Evolutionary conservation across 2,888 invertebrate genomes (phyloP).

Genomic region (Drosophila longiperda): DNA sequence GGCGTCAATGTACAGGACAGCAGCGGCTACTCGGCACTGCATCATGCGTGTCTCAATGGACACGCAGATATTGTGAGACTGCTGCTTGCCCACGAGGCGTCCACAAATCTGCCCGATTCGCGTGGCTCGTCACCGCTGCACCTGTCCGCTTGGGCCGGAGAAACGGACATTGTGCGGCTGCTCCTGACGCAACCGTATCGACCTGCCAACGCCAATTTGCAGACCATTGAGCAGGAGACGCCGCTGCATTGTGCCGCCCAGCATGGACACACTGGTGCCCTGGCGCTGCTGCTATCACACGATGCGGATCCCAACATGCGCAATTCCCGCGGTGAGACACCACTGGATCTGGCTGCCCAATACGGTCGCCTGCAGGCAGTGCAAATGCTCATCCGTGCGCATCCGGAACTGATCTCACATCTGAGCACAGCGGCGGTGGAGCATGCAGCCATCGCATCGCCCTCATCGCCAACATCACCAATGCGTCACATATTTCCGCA

Average conservation of each 20-base stretch:
- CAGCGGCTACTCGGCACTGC: constrained; percentile 96
- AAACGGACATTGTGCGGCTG: constrained; percentile 93
- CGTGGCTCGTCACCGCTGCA: constrained; percentile 97
- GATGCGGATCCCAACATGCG: constrained; percentile 95
- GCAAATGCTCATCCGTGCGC: constrained; percentile 92
- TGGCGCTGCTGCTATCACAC: constrained; percentile 92
- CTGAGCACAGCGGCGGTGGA: constrained; percentile 85
- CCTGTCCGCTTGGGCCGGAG: constrained; percentile 97
- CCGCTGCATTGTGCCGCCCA: constrained; percentile 97
- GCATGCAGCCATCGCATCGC: constrained; percentile 61
- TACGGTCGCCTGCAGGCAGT: constrained; percentile 94
- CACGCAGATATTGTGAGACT: constrained; percentile 95
- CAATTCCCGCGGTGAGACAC: constrained; percentile 95
- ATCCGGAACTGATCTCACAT: constrained; percentile 92
- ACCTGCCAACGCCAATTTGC: constrained; percentile 93
- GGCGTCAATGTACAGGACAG: constrained; percentile 97
- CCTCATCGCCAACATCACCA: constrained; percentile 77
- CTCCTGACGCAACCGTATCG: constrained; percentile 93
- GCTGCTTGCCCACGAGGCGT: constrained; percentile 92
- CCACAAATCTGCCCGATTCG: constrained; percentile 94
- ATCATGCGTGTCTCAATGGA: constrained; percentile 96
- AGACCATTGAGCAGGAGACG: constrained; percentile 95
- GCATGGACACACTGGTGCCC: constrained; percentile 95
- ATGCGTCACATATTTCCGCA: constrained; percentile 84
- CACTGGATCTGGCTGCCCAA: constrained; percentile 97